Conservation (phyloP, 1,140 invertebrate species). For the Apis florea region DNA sequence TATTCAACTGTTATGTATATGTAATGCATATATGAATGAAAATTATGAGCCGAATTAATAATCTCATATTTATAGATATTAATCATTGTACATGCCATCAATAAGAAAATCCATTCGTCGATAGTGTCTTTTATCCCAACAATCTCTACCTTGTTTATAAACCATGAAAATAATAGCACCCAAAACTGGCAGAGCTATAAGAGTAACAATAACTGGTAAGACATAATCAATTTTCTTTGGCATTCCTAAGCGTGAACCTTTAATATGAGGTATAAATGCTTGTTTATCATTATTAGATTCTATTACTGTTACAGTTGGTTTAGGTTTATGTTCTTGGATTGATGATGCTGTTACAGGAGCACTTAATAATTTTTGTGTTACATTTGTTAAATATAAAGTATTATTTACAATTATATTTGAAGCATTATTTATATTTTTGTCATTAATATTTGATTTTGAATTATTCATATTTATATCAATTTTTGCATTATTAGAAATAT, state of each 20-base stretch:
- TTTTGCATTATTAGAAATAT: not conserved
- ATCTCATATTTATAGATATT: constrained; percentile 45
- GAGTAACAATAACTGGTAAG: constrained; percentile 84
- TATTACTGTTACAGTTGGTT: constrained; percentile 73
- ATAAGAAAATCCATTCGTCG: constrained; percentile 89
- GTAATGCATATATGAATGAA: not conserved
- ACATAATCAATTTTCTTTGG: constrained; percentile 82
- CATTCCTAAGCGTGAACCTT: constrained; percentile 61
- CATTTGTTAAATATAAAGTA: not conserved
- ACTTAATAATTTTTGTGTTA: constrained; percentile 1
- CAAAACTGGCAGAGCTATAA: constrained; percentile 84
- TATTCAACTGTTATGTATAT: constrained; percentile 1
- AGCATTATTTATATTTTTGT: not conserved
- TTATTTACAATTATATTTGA: constrained; percentile 6
- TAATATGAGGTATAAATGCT: constrained; percentile 66
- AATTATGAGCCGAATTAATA: not conserved
- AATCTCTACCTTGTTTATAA: constrained; percentile 85
- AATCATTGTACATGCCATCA: constrained; percentile 91
- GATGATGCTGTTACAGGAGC: constrained; percentile 15
- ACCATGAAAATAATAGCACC: constrained; percentile 82
- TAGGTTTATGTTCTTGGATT: constrained; percentile 70
- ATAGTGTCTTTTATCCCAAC: constrained; percentile 89
- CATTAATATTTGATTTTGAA: constrained; percentile 15
- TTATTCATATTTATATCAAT: not conserved
- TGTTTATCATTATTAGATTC: constrained; percentile 69